Evolutionary conservation across 2,888 invertebrate species (phyloP).

Genomic region (Plebejus anna): DNA sequence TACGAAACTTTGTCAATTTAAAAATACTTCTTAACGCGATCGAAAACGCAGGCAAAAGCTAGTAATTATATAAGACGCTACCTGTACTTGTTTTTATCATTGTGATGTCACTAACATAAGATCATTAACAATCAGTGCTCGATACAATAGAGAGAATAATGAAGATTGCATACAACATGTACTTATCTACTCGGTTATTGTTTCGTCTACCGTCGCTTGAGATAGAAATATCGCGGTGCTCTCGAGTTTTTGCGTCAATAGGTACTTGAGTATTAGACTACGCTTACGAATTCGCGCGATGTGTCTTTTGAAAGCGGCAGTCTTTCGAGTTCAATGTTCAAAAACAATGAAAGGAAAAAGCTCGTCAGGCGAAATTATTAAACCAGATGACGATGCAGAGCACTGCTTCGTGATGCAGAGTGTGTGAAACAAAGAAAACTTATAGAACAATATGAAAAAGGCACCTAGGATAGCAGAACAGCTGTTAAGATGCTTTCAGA

Average conservation of each 20-base stretch:
- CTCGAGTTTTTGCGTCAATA: not conserved
- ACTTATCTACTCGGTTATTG: slow-evolving; percentile 13
- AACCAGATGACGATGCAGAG: not conserved
- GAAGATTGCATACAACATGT: slow-evolving; percentile 23
- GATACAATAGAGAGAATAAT: slow-evolving; percentile 22
- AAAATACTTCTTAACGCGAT: too few relatives aligned
- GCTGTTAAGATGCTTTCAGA: not conserved
- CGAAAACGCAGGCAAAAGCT: too few relatives aligned
- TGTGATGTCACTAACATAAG: slow-evolving; percentile 27
- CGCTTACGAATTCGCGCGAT: not conserved
- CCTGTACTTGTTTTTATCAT: slow-evolving; percentile 22
- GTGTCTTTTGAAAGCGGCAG: not conserved
- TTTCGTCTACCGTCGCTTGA: not conserved
- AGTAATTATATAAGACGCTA: slow-evolving; percentile 21
- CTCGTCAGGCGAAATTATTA: not conserved
- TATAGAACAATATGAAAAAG: not conserved
- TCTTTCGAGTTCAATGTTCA: not conserved
- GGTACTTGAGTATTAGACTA: not conserved
- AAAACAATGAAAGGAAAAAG: not conserved
- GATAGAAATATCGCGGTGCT: not conserved
- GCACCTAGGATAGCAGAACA: not conserved
- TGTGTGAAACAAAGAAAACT: too few relatives aligned
- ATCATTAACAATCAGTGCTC: slow-evolving; percentile 25
- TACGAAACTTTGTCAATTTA: too few relatives aligned
- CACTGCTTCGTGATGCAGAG: too few relatives aligned